Percentiles rank a stretch among this genome's conserved stretches.
phyloP scores from a whole-genome alignment of 2,113 vertebrate species.

The Notiomystis cincta region DNA sequence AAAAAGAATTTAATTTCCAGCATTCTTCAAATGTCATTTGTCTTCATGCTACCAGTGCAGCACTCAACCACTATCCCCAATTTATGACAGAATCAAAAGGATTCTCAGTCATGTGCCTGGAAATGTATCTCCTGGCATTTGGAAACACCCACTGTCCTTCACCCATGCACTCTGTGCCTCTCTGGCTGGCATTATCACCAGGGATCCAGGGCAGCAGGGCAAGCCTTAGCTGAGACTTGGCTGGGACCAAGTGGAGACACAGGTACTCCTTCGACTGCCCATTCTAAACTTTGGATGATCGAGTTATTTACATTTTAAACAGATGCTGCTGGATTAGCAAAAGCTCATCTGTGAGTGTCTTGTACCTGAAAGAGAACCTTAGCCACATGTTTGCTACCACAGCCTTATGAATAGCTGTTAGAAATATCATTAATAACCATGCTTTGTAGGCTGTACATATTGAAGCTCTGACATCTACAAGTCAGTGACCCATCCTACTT shows the following conservation, averaged over 20 bases:
- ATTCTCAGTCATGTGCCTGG: not conserved
- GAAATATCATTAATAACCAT: not conserved
- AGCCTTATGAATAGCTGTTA: not conserved
- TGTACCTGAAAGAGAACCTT: not conserved
- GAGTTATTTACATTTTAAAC: not conserved
- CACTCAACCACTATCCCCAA: not conserved
- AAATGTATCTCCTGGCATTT: not conserved
- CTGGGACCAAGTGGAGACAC: not conserved
- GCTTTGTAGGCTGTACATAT: not conserved
- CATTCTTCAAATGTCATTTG: slow-evolving; percentile 3
- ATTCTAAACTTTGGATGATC: not conserved
- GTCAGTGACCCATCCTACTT: not conserved
- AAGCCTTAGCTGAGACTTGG: not conserved
- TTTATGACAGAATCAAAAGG: not conserved
- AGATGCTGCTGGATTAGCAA: not conserved
- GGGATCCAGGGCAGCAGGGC: not conserved
- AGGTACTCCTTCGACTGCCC: not conserved
- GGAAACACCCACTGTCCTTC: not conserved
- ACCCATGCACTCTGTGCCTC: not conserved
- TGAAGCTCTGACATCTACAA: not conserved
- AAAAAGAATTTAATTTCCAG: slow-evolving; percentile 10
- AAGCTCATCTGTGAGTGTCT: not conserved
- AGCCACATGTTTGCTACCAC: not conserved
- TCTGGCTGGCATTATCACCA: not conserved
- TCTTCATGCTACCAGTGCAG: not conserved